Conservation (phyloP, 1,140 invertebrate species). For the Brachionus rubens region DNA sequence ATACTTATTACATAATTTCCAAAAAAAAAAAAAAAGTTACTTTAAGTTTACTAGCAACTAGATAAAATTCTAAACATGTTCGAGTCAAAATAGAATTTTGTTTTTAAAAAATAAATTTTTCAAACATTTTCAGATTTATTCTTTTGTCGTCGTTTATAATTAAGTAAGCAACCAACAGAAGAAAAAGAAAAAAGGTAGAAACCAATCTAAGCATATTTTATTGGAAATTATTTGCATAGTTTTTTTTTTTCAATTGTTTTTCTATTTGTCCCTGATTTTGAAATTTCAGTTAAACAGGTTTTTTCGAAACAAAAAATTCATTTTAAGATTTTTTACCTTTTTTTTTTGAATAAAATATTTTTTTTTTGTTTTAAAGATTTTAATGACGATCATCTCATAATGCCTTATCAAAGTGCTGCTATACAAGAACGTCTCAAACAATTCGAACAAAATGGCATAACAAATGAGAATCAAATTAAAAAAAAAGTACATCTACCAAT, state of each 20-base stretch:
- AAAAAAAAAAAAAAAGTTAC: no score
- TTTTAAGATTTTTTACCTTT: slow-evolving; percentile 11
- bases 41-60: no score
- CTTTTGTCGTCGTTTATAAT: slow-evolving; percentile 1
- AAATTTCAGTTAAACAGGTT: slow-evolving; percentile 4
- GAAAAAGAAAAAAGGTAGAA: background rate
- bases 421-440: slow-evolving; percentile 18
- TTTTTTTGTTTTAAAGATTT: background rate
- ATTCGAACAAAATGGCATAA: background rate
- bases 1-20: no score
- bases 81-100: no score
- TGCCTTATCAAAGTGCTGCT: slow-evolving; percentile 24
- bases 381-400: slow-evolving; percentile 14
- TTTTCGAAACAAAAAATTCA: background rate
- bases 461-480: background rate
- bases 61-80: no score
- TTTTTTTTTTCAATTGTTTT: background rate
- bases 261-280: slow-evolving; percentile 11
- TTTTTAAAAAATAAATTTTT: no score
- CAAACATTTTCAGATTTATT: slow-evolving; percentile 14
- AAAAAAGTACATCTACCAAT: background rate
- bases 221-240: slow-evolving; percentile 33
- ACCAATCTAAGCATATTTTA: no score
- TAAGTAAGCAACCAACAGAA: slow-evolving; percentile 13
- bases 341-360: background rate